Base-by-base conservation (phyloP, 2,113 vertebrate genomes). In the Henicopernis longicauda region DNA sequence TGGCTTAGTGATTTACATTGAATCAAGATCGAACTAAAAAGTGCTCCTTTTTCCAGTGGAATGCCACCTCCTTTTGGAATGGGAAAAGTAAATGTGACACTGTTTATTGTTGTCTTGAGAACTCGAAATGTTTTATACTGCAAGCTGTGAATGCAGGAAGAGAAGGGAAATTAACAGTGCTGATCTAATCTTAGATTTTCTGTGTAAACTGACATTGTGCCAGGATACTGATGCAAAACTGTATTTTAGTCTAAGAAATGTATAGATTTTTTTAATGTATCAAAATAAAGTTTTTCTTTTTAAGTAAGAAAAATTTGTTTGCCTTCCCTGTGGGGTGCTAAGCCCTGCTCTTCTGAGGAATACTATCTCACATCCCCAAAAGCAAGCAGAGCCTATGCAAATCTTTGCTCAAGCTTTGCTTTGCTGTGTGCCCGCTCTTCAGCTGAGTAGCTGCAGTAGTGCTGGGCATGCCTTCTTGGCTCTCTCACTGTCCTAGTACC, bases 211-310 rank as follows among this genome's bases (percentile, higher is more conserved):
- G 97, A 98, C 97, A 96, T 98, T 98, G 96, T 98, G 97, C 97
- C 98, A 98, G 98, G 98, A 98, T 98, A 98, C 97, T 97, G 97
- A 98, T 97, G 98, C 98, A 98, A 98, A 96, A 98, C 96, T 98
- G 98, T 98, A 98, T 98, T 98, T 98, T 98, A 98, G 98, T 98
- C 98, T 98, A 98, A 98, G 95, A 98, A 98, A 98, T 98, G 98
- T 98, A 98, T 98, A 98, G 97, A 94, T 98, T 98, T 98, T 98
- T 98, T 98, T 97, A 97, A 98, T 98, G 97, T 98, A 98, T 97
- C 95, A 94, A 95, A 98, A 98, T 98, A 98, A 98, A 98, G 97
- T 82, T 98, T 98, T 98, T 85, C 81, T 93, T 97, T 96, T 96
- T 97, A 95, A 95, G 74, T 98, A 98, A 98, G 95, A 98, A 97